Evolutionary conservation across 1,140 invertebrate species (phyloP).

Genomic region (Heliconius hermathena): DNA sequence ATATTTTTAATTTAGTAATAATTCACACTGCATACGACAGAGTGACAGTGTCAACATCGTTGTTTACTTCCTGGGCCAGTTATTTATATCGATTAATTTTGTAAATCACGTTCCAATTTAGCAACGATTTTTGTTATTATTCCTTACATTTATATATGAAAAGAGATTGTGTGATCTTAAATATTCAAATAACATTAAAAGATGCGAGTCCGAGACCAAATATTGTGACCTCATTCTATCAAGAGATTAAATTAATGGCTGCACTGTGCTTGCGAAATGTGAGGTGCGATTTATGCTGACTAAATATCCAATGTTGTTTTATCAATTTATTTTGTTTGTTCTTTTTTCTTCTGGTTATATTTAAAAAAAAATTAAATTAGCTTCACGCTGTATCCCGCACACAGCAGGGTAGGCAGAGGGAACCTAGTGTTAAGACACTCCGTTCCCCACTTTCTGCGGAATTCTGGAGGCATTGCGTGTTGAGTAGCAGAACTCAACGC

Average conservation of each 20-base stretch:
- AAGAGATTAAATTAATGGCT: conserved; percentile 26
- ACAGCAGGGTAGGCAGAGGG: too few relatives aligned
- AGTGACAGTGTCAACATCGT: background rate
- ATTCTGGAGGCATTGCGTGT: too few relatives aligned
- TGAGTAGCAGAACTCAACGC: too few relatives aligned
- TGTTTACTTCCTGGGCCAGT: background rate
- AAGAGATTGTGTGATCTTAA: conserved; percentile 15
- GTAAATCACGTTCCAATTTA: background rate
- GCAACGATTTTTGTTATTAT: background rate
- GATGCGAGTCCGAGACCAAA: conserved; percentile 26
- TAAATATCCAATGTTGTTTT: background rate
- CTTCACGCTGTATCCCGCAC: too few relatives aligned
- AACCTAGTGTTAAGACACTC: too few relatives aligned
- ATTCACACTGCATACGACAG: too few relatives aligned
- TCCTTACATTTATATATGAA: background rate
- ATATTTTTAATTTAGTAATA: too few relatives aligned
- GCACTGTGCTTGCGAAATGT: conserved; percentile 19
- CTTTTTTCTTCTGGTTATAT: background rate
- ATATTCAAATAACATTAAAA: conserved; percentile 15
- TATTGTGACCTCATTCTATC: conserved; percentile 29
- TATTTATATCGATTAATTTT: background rate
- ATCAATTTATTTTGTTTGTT: background rate
- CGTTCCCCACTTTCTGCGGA: too few relatives aligned
- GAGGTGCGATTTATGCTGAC: conserved; percentile 19
- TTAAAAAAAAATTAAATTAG: too few relatives aligned